Percentiles rank a stretch among this genome's conserved stretches.
These are phyloP conservation scores for Plagodis pulveraria DNA, from an alignment of 2,888 invertebrate species.

Conservation along the genomic window DNA sequence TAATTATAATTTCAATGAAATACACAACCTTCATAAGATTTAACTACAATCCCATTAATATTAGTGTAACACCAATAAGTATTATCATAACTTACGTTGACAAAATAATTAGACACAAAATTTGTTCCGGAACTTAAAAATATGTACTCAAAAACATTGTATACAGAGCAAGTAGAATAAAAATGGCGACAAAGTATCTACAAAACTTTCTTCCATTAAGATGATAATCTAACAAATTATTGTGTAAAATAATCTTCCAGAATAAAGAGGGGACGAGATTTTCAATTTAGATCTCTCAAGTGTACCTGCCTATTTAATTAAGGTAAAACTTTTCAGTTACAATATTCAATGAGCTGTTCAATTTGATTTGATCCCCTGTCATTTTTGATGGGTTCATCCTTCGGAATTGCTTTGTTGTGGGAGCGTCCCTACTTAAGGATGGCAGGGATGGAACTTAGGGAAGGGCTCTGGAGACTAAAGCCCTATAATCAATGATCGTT, in stretches of 20 bases:
- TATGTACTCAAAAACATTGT: too few relatives aligned
- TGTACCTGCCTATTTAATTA: conserved; percentile 41
- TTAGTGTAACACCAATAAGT: too few relatives aligned
- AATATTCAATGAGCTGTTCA: conserved; percentile 49
- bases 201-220: conserved; percentile 39
- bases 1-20: too few relatives aligned
- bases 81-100: too few relatives aligned
- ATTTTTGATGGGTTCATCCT: conserved; percentile 54
- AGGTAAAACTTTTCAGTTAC: conserved; percentile 48
- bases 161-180: too few relatives aligned
- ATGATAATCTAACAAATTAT: conserved; percentile 41
- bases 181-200: conserved; percentile 36
- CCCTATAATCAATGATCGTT: not conserved
- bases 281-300: conserved; percentile 37
- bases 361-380: conserved; percentile 56
- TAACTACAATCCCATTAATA: too few relatives aligned
- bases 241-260: conserved; percentile 36
- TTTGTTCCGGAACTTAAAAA: too few relatives aligned
- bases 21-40: too few relatives aligned
- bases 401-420: conserved; percentile 52
- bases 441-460: conserved; percentile 5
- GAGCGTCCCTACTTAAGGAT: conserved; percentile 31
- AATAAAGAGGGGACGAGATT: conserved; percentile 35
- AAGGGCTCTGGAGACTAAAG: not conserved
- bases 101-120: too few relatives aligned